phyloP scores from a whole-genome alignment of 1,140 invertebrate species.

The Cotesia typhae region DNA sequence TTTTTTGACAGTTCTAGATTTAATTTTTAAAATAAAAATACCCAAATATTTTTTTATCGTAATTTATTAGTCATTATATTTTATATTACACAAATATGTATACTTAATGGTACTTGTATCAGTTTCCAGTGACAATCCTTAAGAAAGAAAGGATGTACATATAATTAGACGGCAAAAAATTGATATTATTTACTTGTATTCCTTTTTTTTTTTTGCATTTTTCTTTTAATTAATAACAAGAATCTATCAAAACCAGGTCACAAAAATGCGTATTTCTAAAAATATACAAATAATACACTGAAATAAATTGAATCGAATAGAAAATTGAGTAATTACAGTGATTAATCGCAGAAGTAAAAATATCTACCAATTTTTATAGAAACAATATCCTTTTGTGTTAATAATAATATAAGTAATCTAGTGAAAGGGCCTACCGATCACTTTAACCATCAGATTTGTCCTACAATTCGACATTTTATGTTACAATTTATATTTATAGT shows the following conservation, averaged over 20 bases:
- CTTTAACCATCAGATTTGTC: constrained; percentile 19
- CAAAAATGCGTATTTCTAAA: constrained; percentile 14
- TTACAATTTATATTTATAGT: no score
- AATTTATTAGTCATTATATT: constrained; percentile 50
- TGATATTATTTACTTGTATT: constrained; percentile 30
- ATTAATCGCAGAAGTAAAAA: constrained; percentile 24
- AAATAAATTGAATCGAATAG: constrained; percentile 9
- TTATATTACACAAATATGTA: constrained; percentile 60
- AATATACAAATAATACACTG: constrained; percentile 25
- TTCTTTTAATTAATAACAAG: no score
- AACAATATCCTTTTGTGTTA: constrained; percentile 16
- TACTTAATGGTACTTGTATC: constrained; percentile 53
- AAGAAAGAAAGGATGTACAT: constrained; percentile 46
- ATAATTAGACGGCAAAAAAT: constrained; percentile 52
- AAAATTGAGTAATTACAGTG: no score
- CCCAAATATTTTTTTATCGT: constrained; percentile 39
- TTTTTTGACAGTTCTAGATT: no score
- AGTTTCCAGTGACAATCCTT: constrained; percentile 51
- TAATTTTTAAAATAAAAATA: neutral
- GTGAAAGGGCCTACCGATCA: constrained; percentile 6
- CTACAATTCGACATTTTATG: constrained; percentile 8
- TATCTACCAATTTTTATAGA: constrained; percentile 18
- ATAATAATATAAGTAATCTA: constrained; percentile 17
- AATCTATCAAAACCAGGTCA: no score
- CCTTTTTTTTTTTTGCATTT: neutral